Conservation (phyloP, 2,888 invertebrate genomes). For the Calephelis perditalis region DNA sequence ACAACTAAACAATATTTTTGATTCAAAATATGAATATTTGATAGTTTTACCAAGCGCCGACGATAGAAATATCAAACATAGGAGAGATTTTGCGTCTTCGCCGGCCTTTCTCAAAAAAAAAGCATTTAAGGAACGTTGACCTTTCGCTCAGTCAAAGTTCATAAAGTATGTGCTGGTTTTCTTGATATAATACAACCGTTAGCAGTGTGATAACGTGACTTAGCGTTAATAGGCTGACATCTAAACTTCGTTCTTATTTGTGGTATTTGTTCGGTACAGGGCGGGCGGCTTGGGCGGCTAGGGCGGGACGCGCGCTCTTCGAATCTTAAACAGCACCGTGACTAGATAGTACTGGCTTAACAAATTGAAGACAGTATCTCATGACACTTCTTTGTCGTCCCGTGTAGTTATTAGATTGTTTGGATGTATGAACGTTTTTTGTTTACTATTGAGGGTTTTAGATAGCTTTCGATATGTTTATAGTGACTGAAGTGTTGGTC, state of each 20-base stretch:
- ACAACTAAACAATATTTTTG: no score
- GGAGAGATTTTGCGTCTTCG: no score
- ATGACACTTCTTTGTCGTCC: constrained; percentile 62
- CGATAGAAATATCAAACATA: no score
- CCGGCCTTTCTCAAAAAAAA: no score
- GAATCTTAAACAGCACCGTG: constrained; percentile 63
- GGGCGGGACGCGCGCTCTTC: constrained; percentile 46
- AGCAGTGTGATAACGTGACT: constrained; percentile 51
- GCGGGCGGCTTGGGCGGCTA: constrained; percentile 40
- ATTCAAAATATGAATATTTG: no score
- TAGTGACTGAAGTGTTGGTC: no score
- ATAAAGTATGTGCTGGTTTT: constrained; percentile 3
- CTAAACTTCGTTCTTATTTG: constrained; percentile 71
- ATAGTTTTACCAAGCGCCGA: no score
- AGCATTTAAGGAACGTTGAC: background rate
- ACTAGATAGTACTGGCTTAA: constrained; percentile 51
- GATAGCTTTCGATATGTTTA: no score
- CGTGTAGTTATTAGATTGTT: constrained; percentile 48
- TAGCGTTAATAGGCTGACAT: constrained; percentile 55
- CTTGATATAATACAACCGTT: constrained; percentile 9
- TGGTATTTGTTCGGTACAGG: constrained; percentile 48
- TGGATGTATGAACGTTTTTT: no score
- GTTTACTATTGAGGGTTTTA: no score
- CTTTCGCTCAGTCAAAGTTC: constrained; percentile 1
- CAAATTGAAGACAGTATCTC: constrained; percentile 73